These are phyloP conservation scores for Chloromyia formosa DNA, from an alignment of 2,888 invertebrate genomes.

Conservation along the genomic window DNA sequence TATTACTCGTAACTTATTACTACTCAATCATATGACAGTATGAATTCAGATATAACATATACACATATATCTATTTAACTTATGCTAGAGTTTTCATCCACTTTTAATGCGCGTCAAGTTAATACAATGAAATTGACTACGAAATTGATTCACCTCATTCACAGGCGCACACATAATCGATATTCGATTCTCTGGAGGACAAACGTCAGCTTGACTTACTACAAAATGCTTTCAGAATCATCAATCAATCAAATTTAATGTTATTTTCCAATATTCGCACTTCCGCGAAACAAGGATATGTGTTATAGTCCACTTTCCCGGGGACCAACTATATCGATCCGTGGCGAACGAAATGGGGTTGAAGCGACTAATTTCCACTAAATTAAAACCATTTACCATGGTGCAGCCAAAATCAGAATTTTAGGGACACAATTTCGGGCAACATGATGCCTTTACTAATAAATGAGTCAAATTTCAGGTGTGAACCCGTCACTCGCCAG, in stretches of 20 bases:
- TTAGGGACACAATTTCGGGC: neutral
- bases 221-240: slow-evolving; percentile 38
- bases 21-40: too few relatives aligned
- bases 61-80: too few relatives aligned
- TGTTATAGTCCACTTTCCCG: too few relatives aligned
- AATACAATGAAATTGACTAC: too few relatives aligned
- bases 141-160: neutral
- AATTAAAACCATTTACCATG: neutral
- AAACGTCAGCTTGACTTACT: neutral
- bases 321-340: too few relatives aligned
- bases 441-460: neutral
- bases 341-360: too few relatives aligned
- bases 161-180: neutral
- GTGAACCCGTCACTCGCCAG: neutral
- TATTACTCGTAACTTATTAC: too few relatives aligned
- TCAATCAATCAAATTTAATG: slow-evolving; percentile 39
- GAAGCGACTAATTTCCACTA: neutral
- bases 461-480: slow-evolving; percentile 18
- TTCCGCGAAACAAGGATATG: too few relatives aligned
- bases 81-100: too few relatives aligned
- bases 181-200: neutral
- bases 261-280: neutral
- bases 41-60: too few relatives aligned
- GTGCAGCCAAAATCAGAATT: too few relatives aligned
- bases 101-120: too few relatives aligned